A percentile compares a stretch with the other conserved stretches of the same genome.
These are phyloP conservation scores for Trichoplax adhaerens DNA, from an alignment of 37 sponge, comb jelly and placozoan species.

Conservation along the genomic window DNA sequence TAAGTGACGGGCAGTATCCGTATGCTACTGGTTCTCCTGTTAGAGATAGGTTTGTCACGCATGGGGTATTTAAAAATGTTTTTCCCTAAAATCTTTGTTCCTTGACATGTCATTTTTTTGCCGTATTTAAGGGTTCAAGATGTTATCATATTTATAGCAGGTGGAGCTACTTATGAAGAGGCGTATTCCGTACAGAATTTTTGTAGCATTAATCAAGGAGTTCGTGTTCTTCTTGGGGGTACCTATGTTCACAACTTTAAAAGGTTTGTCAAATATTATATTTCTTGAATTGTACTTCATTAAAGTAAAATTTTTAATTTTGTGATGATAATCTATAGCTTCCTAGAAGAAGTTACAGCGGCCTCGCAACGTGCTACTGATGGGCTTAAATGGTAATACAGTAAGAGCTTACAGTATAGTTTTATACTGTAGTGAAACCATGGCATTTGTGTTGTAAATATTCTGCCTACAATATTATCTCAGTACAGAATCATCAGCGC, in stretches of 20 bases:
- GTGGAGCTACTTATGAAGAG: slow-evolving; percentile 86
- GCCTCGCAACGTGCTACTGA: too few species aligned
- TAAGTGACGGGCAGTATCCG: slow-evolving; percentile 45
- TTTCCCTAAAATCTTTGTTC: not conserved
- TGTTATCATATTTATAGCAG: slow-evolving; percentile 83
- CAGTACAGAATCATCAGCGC: too few species aligned
- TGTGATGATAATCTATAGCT: too few species aligned
- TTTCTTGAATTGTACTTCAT: too few species aligned
- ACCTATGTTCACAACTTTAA: slow-evolving; percentile 55
- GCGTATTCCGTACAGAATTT: slow-evolving; percentile 52
- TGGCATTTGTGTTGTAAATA: too few species aligned
- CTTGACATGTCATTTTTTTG: not conserved
- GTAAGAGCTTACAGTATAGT: too few species aligned
- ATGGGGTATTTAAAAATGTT: not conserved
- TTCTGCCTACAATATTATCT: too few species aligned
- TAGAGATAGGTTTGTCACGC: slow-evolving; percentile 19
- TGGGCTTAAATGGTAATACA: too few species aligned
- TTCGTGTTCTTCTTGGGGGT: slow-evolving; percentile 69
- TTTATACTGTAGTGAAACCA: too few species aligned
- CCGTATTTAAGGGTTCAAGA: slow-evolving; percentile 43
- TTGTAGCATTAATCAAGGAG: slow-evolving; percentile 49
- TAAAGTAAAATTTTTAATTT: too few species aligned
- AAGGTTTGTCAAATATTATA: not conserved
- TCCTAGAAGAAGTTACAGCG: too few species aligned
- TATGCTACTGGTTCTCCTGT: slow-evolving; percentile 18